Evolutionary conservation across 2,113 vertebrate genomes (phyloP).

Genomic region (Steatornis caripensis): DNA sequence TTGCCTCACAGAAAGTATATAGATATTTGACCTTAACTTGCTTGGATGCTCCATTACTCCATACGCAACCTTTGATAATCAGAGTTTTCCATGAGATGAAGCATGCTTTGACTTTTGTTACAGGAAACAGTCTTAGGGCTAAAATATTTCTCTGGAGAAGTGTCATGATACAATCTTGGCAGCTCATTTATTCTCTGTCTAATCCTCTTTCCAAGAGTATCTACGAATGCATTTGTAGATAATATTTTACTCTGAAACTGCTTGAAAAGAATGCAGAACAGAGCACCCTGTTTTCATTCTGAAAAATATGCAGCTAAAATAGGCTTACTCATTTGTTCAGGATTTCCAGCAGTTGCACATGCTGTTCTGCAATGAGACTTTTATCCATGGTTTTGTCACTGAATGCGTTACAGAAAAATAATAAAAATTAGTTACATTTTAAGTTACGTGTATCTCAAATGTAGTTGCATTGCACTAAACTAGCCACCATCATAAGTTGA

Average conservation of each 20-base stretch:
- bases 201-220: not conserved
- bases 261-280: not conserved
- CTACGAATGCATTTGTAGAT: not conserved
- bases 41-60: not conserved
- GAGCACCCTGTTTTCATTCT: not conserved
- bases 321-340: not conserved
- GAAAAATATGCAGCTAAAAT: not conserved
- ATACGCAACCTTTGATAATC: not conserved
- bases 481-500: not conserved
- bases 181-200: constrained; percentile 26
- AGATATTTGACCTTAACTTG: constrained; percentile 5
- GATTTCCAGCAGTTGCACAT: not conserved
- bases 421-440: not conserved
- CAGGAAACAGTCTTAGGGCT: not conserved
- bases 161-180: constrained; percentile 16
- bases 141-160: constrained; percentile 36
- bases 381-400: not conserved
- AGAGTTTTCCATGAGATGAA: not conserved
- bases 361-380: not conserved
- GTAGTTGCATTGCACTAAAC: not conserved
- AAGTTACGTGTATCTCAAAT: not conserved
- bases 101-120: not conserved
- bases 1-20: not conserved
- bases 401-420: not conserved
- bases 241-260: constrained; percentile 1